phyloP scores from a whole-genome alignment of 2,113 vertebrate species.

The Laterallus jamaicensis region DNA sequence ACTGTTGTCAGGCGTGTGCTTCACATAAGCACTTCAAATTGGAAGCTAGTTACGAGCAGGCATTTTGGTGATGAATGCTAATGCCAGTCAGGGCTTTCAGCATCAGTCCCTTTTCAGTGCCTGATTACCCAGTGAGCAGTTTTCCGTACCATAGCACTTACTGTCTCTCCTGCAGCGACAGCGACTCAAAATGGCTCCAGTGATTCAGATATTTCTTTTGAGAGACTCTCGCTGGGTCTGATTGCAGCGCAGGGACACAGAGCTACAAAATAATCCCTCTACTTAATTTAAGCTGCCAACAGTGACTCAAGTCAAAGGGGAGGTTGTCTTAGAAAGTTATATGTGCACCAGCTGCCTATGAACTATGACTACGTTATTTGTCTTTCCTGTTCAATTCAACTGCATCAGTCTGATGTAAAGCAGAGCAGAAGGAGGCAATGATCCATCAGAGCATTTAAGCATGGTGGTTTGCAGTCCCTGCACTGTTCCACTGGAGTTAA shows the following conservation, averaged over 20 bases:
- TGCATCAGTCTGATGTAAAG: background rate
- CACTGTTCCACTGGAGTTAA: background rate
- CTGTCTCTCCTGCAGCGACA: background rate
- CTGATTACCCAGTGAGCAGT: background rate
- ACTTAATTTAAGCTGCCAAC: background rate
- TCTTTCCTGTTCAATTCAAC: background rate
- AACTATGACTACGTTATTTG: background rate
- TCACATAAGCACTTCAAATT: background rate
- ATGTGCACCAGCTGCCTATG: background rate
- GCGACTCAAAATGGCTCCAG: background rate
- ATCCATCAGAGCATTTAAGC: background rate
- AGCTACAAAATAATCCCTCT: background rate
- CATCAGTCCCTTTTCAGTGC: background rate
- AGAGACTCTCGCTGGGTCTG: background rate
- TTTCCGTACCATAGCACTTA: background rate
- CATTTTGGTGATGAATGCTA: background rate
- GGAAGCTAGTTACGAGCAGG: background rate
- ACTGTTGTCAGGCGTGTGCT: background rate
- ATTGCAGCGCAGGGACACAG: background rate
- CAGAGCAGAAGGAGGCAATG: background rate
- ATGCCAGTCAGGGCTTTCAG: background rate
- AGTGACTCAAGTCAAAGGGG: background rate
- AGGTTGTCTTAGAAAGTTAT: background rate
- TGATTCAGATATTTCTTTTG: background rate
- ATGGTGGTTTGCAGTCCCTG: background rate